Evolutionary conservation across 2,888 invertebrate genomes (phyloP).

Genomic region (Chaitophorus viminalis): DNA sequence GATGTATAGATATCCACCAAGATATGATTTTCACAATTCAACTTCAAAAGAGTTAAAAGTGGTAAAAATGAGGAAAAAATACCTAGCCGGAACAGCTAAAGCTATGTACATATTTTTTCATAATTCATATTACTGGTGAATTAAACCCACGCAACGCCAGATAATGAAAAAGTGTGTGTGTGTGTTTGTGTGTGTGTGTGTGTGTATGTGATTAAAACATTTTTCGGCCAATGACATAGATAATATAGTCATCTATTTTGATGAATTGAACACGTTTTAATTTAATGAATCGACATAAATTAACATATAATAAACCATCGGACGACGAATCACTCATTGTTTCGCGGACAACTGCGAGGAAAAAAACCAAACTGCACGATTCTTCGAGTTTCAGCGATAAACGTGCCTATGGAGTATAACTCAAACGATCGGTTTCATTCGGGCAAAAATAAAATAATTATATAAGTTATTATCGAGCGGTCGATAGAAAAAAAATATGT

Average conservation of each 20-base stretch:
- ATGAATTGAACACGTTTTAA: conserved; percentile 3
- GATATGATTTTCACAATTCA: too few species aligned
- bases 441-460: background rate
- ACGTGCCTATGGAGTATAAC: background rate
- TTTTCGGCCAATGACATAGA: background rate
- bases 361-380: background rate
- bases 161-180: background rate
- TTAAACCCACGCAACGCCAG: too few species aligned
- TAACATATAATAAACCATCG: background rate
- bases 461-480: conserved; percentile 15
- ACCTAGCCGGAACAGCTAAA: too few species aligned
- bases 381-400: conserved; percentile 4
- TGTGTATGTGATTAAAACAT: background rate
- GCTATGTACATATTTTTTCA: too few species aligned
- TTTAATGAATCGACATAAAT: conserved; percentile 1
- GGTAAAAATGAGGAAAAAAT: too few species aligned
- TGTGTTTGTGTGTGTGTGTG: background rate
- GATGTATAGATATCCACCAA: too few species aligned
- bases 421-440: background rate
- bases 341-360: background rate
- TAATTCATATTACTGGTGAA: too few species aligned
- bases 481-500: background rate
- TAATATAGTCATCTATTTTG: background rate
- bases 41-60: too few species aligned
- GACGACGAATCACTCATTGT: conserved; percentile 14